These are phyloP conservation scores for Gadus macrocephalus DNA, from an alignment of 2,113 vertebrate genomes.

Conservation along the genomic window DNA sequence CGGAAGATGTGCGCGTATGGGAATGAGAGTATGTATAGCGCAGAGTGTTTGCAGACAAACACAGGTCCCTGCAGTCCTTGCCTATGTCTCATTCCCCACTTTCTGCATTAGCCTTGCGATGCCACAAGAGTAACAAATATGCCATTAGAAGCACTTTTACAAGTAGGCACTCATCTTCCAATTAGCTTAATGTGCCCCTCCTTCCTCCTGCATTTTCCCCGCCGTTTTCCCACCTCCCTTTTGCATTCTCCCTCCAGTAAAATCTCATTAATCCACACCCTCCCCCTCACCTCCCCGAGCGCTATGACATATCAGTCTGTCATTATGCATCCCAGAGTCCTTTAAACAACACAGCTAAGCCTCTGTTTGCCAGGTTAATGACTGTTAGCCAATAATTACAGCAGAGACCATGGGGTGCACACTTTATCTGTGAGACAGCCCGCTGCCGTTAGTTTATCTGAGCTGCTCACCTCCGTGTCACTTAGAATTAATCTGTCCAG, in stretches of 20 bases:
- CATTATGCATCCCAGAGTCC: slow-evolving; percentile 98
- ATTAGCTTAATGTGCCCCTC: slow-evolving; percentile 99
- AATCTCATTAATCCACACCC: slow-evolving; percentile 77
- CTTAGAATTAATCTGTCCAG: slow-evolving; percentile 84
- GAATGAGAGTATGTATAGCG: slow-evolving; percentile 11
- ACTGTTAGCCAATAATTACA: slow-evolving; percentile 99
- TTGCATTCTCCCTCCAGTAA: slow-evolving; percentile 73
- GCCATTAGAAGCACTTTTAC: slow-evolving; percentile 99
- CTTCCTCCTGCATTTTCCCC: slow-evolving; percentile 88
- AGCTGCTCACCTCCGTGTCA: slow-evolving; percentile 80
- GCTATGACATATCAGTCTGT: slow-evolving; percentile 99
- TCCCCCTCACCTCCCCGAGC: slow-evolving; percentile 77
- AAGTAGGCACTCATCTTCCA: slow-evolving; percentile 98
- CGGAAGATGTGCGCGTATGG: neutral
- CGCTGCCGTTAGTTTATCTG: slow-evolving; percentile 72
- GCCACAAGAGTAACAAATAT: slow-evolving; percentile 94
- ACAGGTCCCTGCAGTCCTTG: slow-evolving; percentile 77
- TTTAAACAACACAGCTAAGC: slow-evolving; percentile 99
- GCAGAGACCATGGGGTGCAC: slow-evolving; percentile 87
- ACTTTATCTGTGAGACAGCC: slow-evolving; percentile 88
- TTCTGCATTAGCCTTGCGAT: slow-evolving; percentile 83
- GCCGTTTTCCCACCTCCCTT: slow-evolving; percentile 76
- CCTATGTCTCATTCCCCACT: slow-evolving; percentile 82
- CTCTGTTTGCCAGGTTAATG: slow-evolving; percentile 99
- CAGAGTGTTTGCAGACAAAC: slow-evolving; percentile 44